Evolutionary conservation across 2,797 vertebrate species (phyloP), one percentile per base, ranked within the genome.

Genomic region (Epinephelus coioides): DNA sequence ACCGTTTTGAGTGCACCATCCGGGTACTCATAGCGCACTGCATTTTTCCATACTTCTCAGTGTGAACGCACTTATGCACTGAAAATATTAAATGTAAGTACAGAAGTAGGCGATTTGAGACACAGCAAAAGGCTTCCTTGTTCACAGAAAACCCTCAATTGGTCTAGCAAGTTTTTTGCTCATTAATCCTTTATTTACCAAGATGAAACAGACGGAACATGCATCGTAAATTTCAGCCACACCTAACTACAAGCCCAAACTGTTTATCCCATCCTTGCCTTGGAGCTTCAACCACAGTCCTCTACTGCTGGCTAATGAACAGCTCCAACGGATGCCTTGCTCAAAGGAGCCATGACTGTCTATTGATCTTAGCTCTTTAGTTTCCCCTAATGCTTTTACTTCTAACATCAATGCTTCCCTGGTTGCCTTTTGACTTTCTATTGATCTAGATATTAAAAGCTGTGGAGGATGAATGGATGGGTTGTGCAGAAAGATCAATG

Each of bases 171-270:
- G 68, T 70, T 60, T 61, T 59, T 51, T 67, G 25, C 19, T 8
- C 15, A 23, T 34, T 43, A 51, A 69, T 66, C 53, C 44, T 76
- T 76, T 74, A 67, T 82, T 84, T 80, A 23, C 50, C 3, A 23
- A 66, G 38, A 46, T 63, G 27, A 71, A 80, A 75, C 46, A 47
- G 44, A 53, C 23, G 46, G 14, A 71, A 13, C 23, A 51, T 21
- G 19, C 18, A 34, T 54, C 13, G 1, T 50, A 8, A 1, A 25
- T 74, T 49, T 54, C 25, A 76, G 57, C 65, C 69, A 60, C 64
- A 54, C 71, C 60, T 46, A 27, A 2, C 44, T 17, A 25, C 34
- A 73, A 13, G 25, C 50, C 69, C 56, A 57, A 40, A 61, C 69
- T 25, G 60, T 46, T 51, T 23, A 61, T 73, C 57, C 50, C 30